These are phyloP conservation scores for Rhamphomyia laevipes DNA, from an alignment of 2,888 invertebrate species.

Conservation along the genomic window DNA sequence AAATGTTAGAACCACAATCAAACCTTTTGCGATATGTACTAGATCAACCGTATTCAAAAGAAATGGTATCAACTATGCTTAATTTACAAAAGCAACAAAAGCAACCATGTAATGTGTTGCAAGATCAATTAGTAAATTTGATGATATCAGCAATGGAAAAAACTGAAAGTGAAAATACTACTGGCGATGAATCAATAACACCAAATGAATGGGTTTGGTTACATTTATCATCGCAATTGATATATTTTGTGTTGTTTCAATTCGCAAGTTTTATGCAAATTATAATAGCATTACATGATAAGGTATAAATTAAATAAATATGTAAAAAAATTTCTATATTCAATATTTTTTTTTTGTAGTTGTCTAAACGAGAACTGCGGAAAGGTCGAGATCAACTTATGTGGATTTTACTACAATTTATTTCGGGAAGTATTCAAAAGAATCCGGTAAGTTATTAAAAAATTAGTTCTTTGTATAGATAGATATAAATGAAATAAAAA, in stretches of 20 bases:
- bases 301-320: constrained; percentile 39
- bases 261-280: constrained; percentile 89
- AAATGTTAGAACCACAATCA: constrained; percentile 79
- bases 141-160: constrained; percentile 87
- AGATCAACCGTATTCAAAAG: constrained; percentile 89
- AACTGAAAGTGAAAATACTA: constrained; percentile 56
- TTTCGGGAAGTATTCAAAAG: constrained; percentile 91
- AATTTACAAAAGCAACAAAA: constrained; percentile 88
- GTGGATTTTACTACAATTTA: constrained; percentile 96
- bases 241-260: constrained; percentile 89
- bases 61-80: constrained; percentile 92
- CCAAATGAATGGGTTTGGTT: constrained; percentile 73
- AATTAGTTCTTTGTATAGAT: neutral
- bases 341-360: constrained; percentile 31
- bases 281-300: constrained; percentile 77
- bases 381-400: constrained; percentile 95
- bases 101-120: constrained; percentile 75
- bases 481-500: neutral
- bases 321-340: neutral
- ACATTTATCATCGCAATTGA: constrained; percentile 85
- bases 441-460: constrained; percentile 53
- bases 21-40: constrained; percentile 77
- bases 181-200: constrained; percentile 38
- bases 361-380: constrained; percentile 66
- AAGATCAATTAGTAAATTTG: constrained; percentile 85